Conservation (phyloP, 2,113 vertebrate species). For the Melozone crissalis region DNA sequence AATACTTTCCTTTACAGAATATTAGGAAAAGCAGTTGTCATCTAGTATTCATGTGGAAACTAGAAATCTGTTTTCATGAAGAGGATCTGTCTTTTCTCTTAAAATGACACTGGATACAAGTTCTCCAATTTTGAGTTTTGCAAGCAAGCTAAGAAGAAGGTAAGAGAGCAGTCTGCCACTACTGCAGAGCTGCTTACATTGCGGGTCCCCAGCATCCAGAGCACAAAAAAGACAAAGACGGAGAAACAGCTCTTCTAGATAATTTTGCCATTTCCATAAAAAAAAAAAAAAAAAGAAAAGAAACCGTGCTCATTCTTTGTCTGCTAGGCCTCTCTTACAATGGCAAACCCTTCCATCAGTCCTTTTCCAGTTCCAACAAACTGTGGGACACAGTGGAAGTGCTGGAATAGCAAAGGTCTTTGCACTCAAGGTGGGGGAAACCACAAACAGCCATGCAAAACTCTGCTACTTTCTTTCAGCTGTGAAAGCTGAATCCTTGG, state of each 20-base stretch:
- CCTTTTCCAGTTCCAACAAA: not conserved
- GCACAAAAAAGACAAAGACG: not conserved
- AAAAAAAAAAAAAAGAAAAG: not conserved
- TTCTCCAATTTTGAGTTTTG: not conserved
- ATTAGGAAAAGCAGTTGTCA: not conserved
- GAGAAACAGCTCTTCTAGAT: not conserved
- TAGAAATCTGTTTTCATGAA: not conserved
- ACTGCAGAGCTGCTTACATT: not conserved
- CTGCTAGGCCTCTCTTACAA: not conserved
- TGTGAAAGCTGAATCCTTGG: not conserved
- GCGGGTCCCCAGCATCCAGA: not conserved
- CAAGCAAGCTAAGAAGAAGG: not conserved
- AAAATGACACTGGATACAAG: not conserved
- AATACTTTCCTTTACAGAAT: not conserved
- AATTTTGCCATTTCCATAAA: not conserved
- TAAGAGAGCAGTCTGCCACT: not conserved
- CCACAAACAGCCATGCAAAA: not conserved
- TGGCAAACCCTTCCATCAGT: not conserved
- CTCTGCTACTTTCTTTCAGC: not conserved
- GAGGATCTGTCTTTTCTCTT: not conserved
- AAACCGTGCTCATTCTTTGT: not conserved
- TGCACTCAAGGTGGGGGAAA: not conserved
- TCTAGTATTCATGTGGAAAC: not conserved
- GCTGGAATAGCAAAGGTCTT: not conserved
- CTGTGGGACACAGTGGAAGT: not conserved